These are phyloP conservation scores for Plectrocnemia conspersa DNA, from an alignment of 1,140 invertebrate species.

Conservation along the genomic window DNA sequence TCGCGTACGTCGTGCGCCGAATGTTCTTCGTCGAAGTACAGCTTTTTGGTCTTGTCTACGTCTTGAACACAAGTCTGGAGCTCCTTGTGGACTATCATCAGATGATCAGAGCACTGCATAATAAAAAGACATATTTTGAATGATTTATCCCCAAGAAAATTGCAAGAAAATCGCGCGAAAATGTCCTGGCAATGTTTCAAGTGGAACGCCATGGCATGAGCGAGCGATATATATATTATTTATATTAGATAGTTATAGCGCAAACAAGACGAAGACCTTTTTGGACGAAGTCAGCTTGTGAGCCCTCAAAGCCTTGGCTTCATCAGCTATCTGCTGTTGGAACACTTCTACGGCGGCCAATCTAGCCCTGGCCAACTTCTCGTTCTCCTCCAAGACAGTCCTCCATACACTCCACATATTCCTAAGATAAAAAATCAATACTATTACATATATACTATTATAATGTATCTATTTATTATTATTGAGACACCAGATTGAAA, in stretches of 20 bases:
- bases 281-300: constrained; percentile 83
- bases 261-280: constrained; percentile 60
- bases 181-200: too few species aligned
- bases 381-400: constrained; percentile 90
- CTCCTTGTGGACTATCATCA: constrained; percentile 85
- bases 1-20: constrained; percentile 90
- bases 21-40: constrained; percentile 94
- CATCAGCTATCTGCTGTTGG: constrained; percentile 89
- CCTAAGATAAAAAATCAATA: constrained; percentile 54
- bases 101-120: constrained; percentile 75
- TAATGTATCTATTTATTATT: not conserved
- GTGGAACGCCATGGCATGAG: too few species aligned
- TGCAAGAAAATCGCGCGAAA: not conserved
- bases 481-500: not conserved
- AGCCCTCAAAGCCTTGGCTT: constrained; percentile 77
- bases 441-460: constrained; percentile 27
- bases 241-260: too few species aligned
- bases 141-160: not conserved
- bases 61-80: constrained; percentile 81
- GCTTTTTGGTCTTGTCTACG: constrained; percentile 90
- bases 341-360: constrained; percentile 90
- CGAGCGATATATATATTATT: too few species aligned
- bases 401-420: constrained; percentile 97
- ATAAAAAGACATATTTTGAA: constrained; percentile 17
- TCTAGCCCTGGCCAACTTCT: constrained; percentile 84